phyloP scores from a whole-genome alignment of 2,797 vertebrate species.

The Pangasius djambal region DNA sequence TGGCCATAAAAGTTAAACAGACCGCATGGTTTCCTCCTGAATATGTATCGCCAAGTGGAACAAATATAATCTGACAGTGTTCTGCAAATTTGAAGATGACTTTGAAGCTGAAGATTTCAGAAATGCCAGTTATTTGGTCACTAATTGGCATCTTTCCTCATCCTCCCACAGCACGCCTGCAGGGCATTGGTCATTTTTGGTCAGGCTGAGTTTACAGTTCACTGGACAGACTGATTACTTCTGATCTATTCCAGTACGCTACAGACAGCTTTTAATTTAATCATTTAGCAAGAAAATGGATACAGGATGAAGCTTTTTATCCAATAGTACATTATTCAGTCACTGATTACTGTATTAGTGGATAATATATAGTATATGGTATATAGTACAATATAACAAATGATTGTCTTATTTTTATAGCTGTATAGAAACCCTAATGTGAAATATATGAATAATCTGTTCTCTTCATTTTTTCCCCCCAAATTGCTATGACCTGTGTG shows the following conservation, averaged over 20 bases:
- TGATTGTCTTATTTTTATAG: not conserved
- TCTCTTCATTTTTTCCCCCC: not conserved
- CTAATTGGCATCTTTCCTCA: constrained; percentile 5
- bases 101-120: not conserved
- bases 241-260: not conserved
- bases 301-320: not conserved
- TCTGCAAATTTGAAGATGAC: not conserved
- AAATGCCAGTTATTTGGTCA: not conserved
- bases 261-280: not conserved
- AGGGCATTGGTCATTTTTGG: not conserved
- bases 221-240: not conserved
- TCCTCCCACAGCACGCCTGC: not conserved
- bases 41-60: not conserved
- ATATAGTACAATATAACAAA: not conserved
- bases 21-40: not conserved
- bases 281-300: not conserved
- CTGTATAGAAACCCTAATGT: not conserved
- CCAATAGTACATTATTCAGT: not conserved
- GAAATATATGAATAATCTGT: not conserved
- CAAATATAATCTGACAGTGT: not conserved
- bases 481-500: not conserved
- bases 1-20: not conserved
- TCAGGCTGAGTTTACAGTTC: constrained; percentile 14
- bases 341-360: not conserved
- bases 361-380: too few species aligned